Conservation (phyloP, 2,888 invertebrate genomes). For the Brachyptera risi region DNA sequence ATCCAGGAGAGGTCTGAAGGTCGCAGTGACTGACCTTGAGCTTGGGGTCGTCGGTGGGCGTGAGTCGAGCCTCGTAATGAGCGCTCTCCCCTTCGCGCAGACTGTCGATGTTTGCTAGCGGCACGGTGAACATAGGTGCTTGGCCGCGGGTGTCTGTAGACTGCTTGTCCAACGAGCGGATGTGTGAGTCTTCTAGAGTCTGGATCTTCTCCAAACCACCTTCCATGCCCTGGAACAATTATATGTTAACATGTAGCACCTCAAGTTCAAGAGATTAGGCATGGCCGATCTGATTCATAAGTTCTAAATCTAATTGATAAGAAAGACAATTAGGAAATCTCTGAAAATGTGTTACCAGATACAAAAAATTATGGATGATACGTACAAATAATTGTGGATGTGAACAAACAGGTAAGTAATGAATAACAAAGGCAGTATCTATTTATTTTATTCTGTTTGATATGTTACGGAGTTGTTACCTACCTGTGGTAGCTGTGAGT, state of each 20-base stretch:
- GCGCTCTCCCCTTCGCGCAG: conserved; percentile 87
- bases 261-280: too few species aligned
- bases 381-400: too few species aligned
- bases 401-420: too few species aligned
- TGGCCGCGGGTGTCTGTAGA: conserved; percentile 72
- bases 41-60: conserved; percentile 86
- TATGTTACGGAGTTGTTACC: conserved; percentile 38
- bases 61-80: conserved; percentile 85
- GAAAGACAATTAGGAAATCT: too few species aligned
- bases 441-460: not conserved
- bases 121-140: conserved; percentile 87
- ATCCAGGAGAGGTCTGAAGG: too few species aligned
- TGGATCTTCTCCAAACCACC: conserved; percentile 91
- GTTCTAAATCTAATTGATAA: too few species aligned
- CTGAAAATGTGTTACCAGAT: too few species aligned
- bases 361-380: too few species aligned
- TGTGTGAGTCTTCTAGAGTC: conserved; percentile 83
- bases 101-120: conserved; percentile 80
- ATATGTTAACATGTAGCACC: too few species aligned
- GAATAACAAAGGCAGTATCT: not conserved
- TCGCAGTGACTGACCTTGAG: conserved; percentile 55
- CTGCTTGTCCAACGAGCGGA: conserved; percentile 69
- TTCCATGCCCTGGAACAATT: conserved; percentile 84
- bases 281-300: too few species aligned
- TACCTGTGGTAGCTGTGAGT: conserved; percentile 87